Conservation (phyloP, 2,797 vertebrate genomes). For the Dendrocincla tyrannina region DNA sequence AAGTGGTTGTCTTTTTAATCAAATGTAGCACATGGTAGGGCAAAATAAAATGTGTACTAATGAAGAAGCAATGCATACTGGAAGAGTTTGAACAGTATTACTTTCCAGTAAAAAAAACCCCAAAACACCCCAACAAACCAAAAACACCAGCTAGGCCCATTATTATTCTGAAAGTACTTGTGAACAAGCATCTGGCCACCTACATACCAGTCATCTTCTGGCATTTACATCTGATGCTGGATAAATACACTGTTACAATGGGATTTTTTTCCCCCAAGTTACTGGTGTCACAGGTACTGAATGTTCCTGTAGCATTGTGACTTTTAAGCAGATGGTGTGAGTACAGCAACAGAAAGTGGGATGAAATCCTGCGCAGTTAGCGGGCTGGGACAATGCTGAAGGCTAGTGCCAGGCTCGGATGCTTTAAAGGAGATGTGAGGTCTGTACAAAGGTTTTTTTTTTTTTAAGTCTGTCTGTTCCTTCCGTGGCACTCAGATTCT, state of each 20-base stretch:
- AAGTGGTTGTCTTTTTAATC: slow-evolving; percentile 25
- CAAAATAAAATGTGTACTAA: not conserved
- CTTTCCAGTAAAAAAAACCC: not conserved
- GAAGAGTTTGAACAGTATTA: not conserved
- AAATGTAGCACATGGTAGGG: not conserved
- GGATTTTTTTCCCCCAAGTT: not conserved
- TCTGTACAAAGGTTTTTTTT: not conserved
- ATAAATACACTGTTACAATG: not conserved
- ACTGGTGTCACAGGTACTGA: not conserved
- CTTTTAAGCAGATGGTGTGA: slow-evolving; percentile 39
- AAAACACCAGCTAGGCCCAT: not conserved
- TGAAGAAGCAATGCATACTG: not conserved
- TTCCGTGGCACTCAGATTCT: not conserved
- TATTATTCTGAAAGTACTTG: not conserved
- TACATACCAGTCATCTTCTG: not conserved
- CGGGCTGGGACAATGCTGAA: not conserved
- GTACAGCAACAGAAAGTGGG: not conserved
- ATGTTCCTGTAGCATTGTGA: not conserved
- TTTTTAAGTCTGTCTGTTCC: not conserved
- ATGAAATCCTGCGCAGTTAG: not conserved
- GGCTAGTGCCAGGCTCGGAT: not conserved
- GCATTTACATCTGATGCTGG: not conserved
- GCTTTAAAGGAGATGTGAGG: not conserved
- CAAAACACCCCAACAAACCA: not conserved
- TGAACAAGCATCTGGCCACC: not conserved